These are phyloP conservation scores for Trachurus trachurus DNA, from an alignment of 2,797 vertebrate species.

Conservation along the genomic window DNA sequence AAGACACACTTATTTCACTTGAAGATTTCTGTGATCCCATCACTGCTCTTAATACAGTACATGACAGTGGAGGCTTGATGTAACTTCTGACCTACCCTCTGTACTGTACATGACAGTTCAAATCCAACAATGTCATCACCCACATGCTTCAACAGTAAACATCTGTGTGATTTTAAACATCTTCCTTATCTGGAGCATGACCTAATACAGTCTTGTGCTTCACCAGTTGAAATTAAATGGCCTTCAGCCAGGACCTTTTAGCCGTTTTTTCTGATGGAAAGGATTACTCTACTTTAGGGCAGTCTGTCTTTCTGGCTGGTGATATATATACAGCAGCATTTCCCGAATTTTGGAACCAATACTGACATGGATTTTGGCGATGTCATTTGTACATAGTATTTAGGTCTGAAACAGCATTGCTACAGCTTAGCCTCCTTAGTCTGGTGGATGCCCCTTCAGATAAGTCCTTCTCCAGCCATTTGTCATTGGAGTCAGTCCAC, in stretches of 20 bases:
- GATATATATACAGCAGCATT: conserved; percentile 38
- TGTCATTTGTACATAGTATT: conserved; percentile 44
- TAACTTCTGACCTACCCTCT: conserved; percentile 3
- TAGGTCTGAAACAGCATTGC: conserved; percentile 29
- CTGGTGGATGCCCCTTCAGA: background rate
- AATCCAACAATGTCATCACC: conserved; percentile 23
- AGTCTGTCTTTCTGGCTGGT: conserved; percentile 47
- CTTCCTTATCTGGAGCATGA: conserved; percentile 57
- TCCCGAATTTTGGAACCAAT: conserved; percentile 34
- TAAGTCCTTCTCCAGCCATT: conserved; percentile 2
- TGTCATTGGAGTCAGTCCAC: background rate
- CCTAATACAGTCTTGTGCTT: conserved; percentile 48
- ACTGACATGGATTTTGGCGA: conserved; percentile 48
- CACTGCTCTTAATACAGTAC: conserved; percentile 30
- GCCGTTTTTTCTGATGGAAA: conserved; percentile 57
- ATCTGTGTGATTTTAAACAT: conserved; percentile 34
- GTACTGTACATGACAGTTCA: conserved; percentile 18
- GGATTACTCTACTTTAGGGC: conserved; percentile 69
- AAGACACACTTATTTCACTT: conserved; percentile 32
- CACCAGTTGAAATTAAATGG: conserved; percentile 72
- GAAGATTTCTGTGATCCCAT: conserved; percentile 41
- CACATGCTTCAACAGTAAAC: conserved; percentile 42
- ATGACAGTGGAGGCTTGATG: conserved; percentile 18
- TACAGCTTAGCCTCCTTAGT: conserved; percentile 39
- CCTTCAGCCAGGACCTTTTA: conserved; percentile 59